A percentile compares a stretch with the other conserved stretches of the same genome.
Conservation (phyloP, 2,888 invertebrate species). For the Cartodere bifasciata region DNA sequence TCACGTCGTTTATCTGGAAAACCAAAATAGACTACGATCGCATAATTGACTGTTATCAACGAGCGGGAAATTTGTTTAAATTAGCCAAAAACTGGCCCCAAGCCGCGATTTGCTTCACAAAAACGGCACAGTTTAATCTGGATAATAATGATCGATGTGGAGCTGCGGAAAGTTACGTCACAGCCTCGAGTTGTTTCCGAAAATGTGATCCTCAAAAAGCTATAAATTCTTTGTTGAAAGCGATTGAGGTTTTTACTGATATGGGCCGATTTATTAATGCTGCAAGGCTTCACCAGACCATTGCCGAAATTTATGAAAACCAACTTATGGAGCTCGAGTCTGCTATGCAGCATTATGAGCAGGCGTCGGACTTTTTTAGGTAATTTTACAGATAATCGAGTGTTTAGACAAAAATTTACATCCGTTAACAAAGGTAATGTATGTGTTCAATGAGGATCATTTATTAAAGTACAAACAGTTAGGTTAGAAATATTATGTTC, state of each 20-base stretch:
- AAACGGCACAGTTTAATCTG: slow-evolving; percentile 72
- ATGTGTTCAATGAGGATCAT: no score
- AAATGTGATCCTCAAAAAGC: slow-evolving; percentile 74
- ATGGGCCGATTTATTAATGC: slow-evolving; percentile 93
- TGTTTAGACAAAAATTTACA: no score
- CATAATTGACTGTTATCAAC: slow-evolving; percentile 83
- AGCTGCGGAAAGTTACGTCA: slow-evolving; percentile 83
- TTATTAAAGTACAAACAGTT: no score
- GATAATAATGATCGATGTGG: slow-evolving; percentile 82
- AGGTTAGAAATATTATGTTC: no score
- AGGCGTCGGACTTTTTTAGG: slow-evolving; percentile 46
- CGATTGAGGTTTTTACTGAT: slow-evolving; percentile 93
- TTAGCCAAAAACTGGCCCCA: slow-evolving; percentile 95
- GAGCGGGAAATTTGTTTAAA: slow-evolving; percentile 93
- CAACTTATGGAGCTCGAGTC: slow-evolving; percentile 74
- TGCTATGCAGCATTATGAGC: slow-evolving; percentile 87
- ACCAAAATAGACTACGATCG: slow-evolving; percentile 70
- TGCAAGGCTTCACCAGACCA: slow-evolving; percentile 90
- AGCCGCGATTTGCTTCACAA: slow-evolving; percentile 84
- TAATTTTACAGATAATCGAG: no score
- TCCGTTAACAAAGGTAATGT: no score
- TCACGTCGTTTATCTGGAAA: slow-evolving; percentile 69
- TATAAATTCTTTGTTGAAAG: slow-evolving; percentile 73
- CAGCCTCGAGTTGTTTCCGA: slow-evolving; percentile 90
- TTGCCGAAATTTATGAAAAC: slow-evolving; percentile 90